Evolutionary conservation across 2,888 invertebrate genomes (phyloP), one percentile per base, ranked within the genome.

Genomic region (Crocallis elinguaria): DNA sequence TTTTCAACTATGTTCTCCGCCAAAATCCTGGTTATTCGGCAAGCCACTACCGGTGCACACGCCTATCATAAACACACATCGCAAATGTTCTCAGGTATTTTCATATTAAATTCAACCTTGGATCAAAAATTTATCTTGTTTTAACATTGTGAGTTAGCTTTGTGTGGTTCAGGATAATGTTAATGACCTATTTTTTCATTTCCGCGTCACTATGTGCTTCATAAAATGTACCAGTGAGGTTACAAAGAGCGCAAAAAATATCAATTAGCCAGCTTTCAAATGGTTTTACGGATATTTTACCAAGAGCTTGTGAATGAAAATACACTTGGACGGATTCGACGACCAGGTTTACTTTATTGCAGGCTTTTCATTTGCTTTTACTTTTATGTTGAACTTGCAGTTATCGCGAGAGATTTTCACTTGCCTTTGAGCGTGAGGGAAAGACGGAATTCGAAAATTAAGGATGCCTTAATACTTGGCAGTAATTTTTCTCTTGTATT

Each of bases 21-120:
- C 7, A 23, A 23, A 23, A 1, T 23, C 23, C 11, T 12, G 29
- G 4, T 3, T 3, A 32, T 36, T 29, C 49, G 29, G 36, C 27
- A 13, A 38, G 32, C 32, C 36, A 8, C 38, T 11, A 44, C 8
- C 17, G 0, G 17, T n/a, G n/a, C 8, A 2, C 50, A 23, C 16
- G 12, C 21, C 36, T 38, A 51, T 35, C 11, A 16, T 25, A 32
- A 43, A 45, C 29, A 45, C 44, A 56, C 61, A 73, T 69, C 67
- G 67, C 66, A 70, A 67, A 74, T 74, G 70, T 70, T 69, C 67
- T 67, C 56, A 64, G 66, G 58, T 73, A 69, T 70, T 69, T 69
- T 74, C 60, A 68, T 68, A 64, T 66, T 68, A 65, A 68, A 67
- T 67, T 66, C 58, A 59, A 64, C 39, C 49, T 48, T 3, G 55